Evolutionary conservation across 2,797 vertebrate genomes (phyloP).

Genomic region (Macrochelys suwanniensis): DNA sequence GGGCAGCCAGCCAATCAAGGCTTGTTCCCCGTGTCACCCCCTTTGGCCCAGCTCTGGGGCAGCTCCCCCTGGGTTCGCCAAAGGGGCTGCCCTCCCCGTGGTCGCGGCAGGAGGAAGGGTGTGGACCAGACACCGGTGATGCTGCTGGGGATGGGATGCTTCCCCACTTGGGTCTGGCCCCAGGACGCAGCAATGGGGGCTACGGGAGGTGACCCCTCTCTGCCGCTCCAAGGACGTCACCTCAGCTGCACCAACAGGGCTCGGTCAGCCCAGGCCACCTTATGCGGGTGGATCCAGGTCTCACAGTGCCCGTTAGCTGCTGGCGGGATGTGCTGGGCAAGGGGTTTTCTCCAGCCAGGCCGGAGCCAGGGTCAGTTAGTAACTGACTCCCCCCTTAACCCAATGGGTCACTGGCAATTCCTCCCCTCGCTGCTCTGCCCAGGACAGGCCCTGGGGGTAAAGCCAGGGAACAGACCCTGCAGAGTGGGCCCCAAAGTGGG

Average conservation of each 20-base stretch:
- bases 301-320: background rate
- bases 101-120: background rate
- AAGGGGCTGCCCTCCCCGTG: background rate
- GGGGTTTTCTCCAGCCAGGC: background rate
- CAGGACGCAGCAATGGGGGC: background rate
- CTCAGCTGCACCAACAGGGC: background rate
- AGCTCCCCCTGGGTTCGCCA: background rate
- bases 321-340: background rate
- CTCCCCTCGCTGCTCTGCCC: background rate
- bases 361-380: background rate
- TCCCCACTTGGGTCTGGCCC: background rate
- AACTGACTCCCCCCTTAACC: background rate
- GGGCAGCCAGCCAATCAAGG: background rate
- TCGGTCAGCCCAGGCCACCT: too few relatives aligned
- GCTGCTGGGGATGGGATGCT: background rate
- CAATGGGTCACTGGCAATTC: background rate
- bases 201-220: background rate
- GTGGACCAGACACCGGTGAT: fast-evolving
- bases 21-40: background rate
- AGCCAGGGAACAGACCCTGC: background rate
- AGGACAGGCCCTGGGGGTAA: background rate
- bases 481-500: background rate
- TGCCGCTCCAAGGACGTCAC: background rate
- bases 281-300: background rate
- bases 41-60: too few relatives aligned